Base-by-base conservation (phyloP, 2,113 vertebrate genomes). In the Ranitomeya variabilis region DNA sequence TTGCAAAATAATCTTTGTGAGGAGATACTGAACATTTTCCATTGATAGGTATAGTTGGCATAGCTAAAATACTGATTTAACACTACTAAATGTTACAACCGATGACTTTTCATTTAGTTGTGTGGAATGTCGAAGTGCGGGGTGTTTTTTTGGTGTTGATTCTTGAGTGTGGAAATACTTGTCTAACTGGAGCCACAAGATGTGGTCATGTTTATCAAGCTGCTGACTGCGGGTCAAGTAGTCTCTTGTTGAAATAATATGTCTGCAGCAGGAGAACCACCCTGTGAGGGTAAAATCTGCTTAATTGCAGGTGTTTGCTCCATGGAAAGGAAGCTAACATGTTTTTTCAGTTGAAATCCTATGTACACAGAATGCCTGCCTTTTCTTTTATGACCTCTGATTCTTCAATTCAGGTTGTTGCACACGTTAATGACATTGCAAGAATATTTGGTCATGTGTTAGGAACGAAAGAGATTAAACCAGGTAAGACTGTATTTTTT, bases 361-460 rank as follows among this genome's bases (percentile, higher is more conserved):
- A 5, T 81, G n/a, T 9, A 37, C n/a, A 52, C 45, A 66, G 6
- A 19, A n/a, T 45, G 21, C 16, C n/a, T 83, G 60, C 19, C 15
- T 66, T 67, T 5, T 37, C 4, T 84, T 51, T 7, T 16, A 15
- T 62, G 66, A 83, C 51, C 2, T 64, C 14, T 55, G 23, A 19
- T 80, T 31, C 45, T 77, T 85, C 31, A 12, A 12, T 18, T 0
- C 73, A 95, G 94, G 90, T 93, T 19, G 82, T 91, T 9, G 90
- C 87, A 13, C 88, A 93, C 86, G 86, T 93, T 69, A 90, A 90
- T 2, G 91, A 93, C 14, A 90, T 94, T 26, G 26, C 93, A 18
- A 91, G 89, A 6, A 90, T 91, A 76, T 91, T 88, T 19, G 91
- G 92, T 60, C n/a, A 91, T 16, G 80, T 91, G 54, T 74, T 93